Evolutionary conservation across 2,888 invertebrate genomes (phyloP).

Genomic region (Bellardia bayeri): DNA sequence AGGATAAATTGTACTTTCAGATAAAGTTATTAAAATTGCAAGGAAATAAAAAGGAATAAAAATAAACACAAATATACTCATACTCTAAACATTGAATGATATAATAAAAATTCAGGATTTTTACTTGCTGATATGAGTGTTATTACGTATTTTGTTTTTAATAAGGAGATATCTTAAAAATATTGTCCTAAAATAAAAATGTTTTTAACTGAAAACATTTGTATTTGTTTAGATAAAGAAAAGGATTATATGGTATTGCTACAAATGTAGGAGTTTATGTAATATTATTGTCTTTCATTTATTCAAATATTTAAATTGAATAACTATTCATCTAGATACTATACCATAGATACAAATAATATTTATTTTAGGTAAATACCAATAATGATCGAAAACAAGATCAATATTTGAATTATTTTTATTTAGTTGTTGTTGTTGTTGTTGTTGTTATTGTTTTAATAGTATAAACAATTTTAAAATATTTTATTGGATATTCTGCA

Average conservation of each 20-base stretch:
- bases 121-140: not conserved
- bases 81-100: not conserved
- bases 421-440: no score
- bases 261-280: not conserved
- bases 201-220: not conserved
- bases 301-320: no score
- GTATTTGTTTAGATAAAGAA: not conserved
- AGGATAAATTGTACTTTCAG: slow-evolving; percentile 33
- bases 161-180: not conserved
- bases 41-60: slow-evolving; percentile 46
- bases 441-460: no score
- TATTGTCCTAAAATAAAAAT: not conserved
- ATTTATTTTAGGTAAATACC: no score
- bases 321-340: no score
- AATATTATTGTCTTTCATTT: not conserved
- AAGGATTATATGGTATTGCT: not conserved
- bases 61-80: not conserved
- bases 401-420: no score
- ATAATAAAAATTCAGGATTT: not conserved
- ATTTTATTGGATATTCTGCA: no score
- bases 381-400: no score
- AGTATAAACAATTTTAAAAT: no score
- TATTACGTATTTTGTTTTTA: not conserved
- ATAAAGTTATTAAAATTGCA: slow-evolving; percentile 52
- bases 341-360: no score